Conservation (phyloP, 2,797 vertebrate species). For the Aselliscus stoliczkanus region DNA sequence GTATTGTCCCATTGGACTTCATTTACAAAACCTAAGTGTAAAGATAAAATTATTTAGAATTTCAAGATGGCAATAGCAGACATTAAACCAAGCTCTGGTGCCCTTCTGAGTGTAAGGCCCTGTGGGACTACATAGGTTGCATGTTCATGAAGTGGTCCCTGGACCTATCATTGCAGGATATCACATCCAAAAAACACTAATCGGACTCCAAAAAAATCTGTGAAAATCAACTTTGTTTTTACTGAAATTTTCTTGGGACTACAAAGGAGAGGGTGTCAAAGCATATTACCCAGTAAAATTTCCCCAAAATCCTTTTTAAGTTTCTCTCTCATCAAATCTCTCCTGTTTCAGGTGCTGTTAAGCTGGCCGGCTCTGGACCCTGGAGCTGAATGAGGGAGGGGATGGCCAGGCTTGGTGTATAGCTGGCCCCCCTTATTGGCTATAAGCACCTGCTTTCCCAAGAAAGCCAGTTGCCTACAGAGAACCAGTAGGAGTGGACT, state of each 20-base stretch:
- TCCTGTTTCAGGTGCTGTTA: not conserved
- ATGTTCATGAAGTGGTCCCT: not conserved
- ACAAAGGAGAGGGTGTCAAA: conserved; percentile 19
- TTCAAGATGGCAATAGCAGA: not conserved
- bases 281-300: conserved; percentile 21
- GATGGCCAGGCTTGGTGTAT: not conserved
- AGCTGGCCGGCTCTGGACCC: not conserved
- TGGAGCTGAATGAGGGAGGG: not conserved
- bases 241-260: conserved; percentile 18
- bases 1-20: not conserved
- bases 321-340: conserved; percentile 12
- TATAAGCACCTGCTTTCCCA: not conserved
- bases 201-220: not conserved
- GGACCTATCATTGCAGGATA: not conserved
- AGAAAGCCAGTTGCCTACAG: not conserved
- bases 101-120: not conserved
- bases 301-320: not conserved
- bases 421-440: not conserved
- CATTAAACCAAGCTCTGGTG: not conserved
- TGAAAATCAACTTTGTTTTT: conserved; percentile 2
- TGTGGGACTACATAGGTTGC: not conserved
- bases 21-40: not conserved
- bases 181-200: not conserved
- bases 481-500: not conserved
- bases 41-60: conserved; percentile 30